These are phyloP conservation scores for Podarcis siculus DNA, from an alignment of 2,797 vertebrate species.

Conservation along the genomic window DNA sequence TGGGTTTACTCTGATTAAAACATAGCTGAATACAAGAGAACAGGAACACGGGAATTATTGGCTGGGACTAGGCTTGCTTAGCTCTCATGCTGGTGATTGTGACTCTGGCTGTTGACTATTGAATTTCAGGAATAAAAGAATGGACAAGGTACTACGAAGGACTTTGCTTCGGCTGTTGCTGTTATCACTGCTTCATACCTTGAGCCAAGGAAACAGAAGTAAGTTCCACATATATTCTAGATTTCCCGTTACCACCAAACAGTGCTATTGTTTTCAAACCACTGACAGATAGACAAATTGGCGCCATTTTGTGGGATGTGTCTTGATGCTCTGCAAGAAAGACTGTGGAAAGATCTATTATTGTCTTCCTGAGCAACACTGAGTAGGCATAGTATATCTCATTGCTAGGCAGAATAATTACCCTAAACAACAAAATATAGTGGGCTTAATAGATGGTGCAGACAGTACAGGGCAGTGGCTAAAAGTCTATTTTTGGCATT, in stretches of 20 bases:
- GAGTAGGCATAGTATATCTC: neutral
- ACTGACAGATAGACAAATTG: neutral
- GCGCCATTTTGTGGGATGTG: neutral
- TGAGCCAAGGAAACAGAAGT: constrained; percentile 78
- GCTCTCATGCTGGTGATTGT: neutral
- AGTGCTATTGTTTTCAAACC: rapidly evolving
- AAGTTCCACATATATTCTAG: constrained; percentile 55
- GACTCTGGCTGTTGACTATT: neutral
- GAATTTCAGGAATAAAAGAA: constrained; percentile 81
- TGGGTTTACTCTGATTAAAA: too few species aligned
- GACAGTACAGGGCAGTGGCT: neutral
- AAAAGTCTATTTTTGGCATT: neutral
- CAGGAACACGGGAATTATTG: neutral
- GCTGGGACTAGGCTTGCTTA: neutral
- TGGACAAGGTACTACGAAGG: constrained; percentile 74
- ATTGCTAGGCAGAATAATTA: neutral
- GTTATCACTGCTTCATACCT: constrained; percentile 71
- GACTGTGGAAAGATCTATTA: neutral
- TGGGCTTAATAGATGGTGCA: neutral
- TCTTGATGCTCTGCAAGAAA: neutral
- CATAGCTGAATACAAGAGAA: too few species aligned
- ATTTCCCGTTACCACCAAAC: neutral
- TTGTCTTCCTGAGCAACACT: neutral
- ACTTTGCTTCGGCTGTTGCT: constrained; percentile 75
- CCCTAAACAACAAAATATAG: neutral